A percentile compares a stretch with the other conserved stretches of the same genome.
These are phyloP conservation scores for Scalopus aquaticus DNA, from an alignment of 2,113 vertebrate species.

Conservation along the genomic window DNA sequence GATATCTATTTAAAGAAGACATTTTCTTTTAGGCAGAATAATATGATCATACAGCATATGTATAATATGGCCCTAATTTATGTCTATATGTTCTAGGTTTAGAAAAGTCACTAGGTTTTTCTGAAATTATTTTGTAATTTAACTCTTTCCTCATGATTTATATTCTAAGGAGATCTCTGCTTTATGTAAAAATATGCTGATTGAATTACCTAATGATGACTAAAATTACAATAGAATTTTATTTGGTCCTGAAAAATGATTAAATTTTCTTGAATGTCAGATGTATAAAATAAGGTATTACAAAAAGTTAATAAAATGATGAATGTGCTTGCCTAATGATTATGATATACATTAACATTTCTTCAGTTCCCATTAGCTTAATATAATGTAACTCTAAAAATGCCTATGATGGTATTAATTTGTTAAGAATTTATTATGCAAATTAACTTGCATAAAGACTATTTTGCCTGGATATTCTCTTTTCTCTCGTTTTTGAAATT, in stretches of 20 bases:
- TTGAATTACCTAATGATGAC: constrained; percentile 34
- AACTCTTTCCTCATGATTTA: constrained; percentile 73
- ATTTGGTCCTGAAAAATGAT: constrained; percentile 44
- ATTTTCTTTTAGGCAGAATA: constrained; percentile 80
- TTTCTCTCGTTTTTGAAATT: constrained; percentile 20
- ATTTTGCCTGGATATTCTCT: not conserved
- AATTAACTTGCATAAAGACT: not conserved
- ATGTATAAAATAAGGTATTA: constrained; percentile 41
- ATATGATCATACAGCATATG: constrained; percentile 73
- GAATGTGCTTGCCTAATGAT: constrained; percentile 51
- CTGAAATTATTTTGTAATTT: constrained; percentile 67
- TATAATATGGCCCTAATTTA: constrained; percentile 81
- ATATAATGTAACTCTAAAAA: constrained; percentile 55
- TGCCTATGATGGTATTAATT: constrained; percentile 54
- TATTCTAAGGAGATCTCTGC: constrained; percentile 54
- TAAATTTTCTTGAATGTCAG: constrained; percentile 62
- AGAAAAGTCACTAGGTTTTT: constrained; percentile 71
- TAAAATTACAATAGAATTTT: constrained; percentile 28
- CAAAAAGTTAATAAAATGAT: constrained; percentile 48
- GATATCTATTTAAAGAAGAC: constrained; percentile 81
- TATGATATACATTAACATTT: constrained; percentile 62
- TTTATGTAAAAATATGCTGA: constrained; percentile 17
- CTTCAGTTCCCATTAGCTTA: constrained; percentile 58
- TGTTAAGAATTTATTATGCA: constrained; percentile 47
- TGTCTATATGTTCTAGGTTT: constrained; percentile 66